phyloP scores from a whole-genome alignment of 2,797 vertebrate genomes.

The Channa striata region DNA sequence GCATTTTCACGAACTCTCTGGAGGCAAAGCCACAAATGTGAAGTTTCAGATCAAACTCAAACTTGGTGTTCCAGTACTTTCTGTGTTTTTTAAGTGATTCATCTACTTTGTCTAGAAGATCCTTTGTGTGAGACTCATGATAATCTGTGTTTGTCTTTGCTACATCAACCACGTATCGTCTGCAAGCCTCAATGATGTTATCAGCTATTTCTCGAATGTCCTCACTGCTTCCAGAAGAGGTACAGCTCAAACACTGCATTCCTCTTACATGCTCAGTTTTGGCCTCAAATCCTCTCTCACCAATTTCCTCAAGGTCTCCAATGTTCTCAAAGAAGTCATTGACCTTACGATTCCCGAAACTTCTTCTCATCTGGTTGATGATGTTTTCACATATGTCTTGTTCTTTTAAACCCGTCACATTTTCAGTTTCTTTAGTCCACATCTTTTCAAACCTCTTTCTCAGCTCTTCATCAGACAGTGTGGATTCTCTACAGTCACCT shows the following conservation, averaged over 20 bases:
- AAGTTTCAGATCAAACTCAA: slow-evolving; percentile 65
- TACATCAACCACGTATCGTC: neutral
- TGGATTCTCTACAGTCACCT: neutral
- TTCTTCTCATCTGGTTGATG: slow-evolving; percentile 11
- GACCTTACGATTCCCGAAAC: neutral
- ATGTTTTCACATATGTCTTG: slow-evolving; percentile 14
- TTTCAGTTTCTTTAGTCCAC: slow-evolving; percentile 32
- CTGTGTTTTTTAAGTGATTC: fast-evolving
- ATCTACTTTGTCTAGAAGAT: slow-evolving; percentile 50
- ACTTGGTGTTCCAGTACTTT: neutral
- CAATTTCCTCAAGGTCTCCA: neutral
- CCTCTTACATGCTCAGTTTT: fast-evolving
- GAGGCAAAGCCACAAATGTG: slow-evolving; percentile 65
- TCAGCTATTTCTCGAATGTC: no score
- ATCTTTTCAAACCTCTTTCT: slow-evolving; percentile 50
- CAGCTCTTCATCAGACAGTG: slow-evolving; percentile 41
- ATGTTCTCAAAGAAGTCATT: neutral
- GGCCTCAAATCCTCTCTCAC: neutral
- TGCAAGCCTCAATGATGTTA: slow-evolving; percentile 6
- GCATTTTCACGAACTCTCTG: slow-evolving; percentile 53
- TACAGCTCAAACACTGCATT: neutral
- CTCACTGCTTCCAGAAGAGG: no score
- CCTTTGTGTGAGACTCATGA: slow-evolving; percentile 25
- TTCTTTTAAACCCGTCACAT: slow-evolving; percentile 24
- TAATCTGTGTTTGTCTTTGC: slow-evolving; percentile 34